Percentiles rank a stretch among this genome's conserved stretches.
Conservation (phyloP, 2,113 vertebrate genomes). For the Sphyrna mokarran region DNA sequence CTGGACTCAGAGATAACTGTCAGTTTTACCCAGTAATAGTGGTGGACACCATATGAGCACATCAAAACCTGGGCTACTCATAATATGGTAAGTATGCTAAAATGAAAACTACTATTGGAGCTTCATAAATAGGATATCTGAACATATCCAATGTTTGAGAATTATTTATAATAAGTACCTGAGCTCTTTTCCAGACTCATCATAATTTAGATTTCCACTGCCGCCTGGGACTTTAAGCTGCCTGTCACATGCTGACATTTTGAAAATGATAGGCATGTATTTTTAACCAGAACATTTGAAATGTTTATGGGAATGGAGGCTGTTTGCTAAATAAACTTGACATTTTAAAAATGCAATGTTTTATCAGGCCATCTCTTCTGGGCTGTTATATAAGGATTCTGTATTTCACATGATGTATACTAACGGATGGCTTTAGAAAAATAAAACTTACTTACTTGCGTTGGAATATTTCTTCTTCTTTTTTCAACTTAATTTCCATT, state of each 20-base stretch:
- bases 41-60: too few species aligned
- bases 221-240: neutral
- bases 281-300: neutral
- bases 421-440: neutral
- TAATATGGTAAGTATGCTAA: neutral
- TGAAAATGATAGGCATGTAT: neutral
- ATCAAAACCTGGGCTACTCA: too few species aligned
- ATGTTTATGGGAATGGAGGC: neutral
- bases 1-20: too few species aligned
- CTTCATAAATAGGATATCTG: neutral
- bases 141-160: neutral
- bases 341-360: neutral
- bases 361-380: neutral
- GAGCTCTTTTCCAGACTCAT: neutral
- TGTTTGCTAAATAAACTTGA: neutral
- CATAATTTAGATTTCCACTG: neutral
- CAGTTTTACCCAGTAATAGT: too few species aligned
- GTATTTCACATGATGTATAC: neutral
- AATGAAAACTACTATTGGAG: neutral
- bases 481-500: slow-evolving; percentile 47
- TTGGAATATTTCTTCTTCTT: slow-evolving; percentile 49
- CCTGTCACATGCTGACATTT: neutral
- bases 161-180: neutral
- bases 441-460: slow-evolving; percentile 57
- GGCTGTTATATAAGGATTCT: neutral